Base-by-base conservation (phyloP, 2,888 invertebrate species). In the Drosophila neoperkinsi region DNA sequence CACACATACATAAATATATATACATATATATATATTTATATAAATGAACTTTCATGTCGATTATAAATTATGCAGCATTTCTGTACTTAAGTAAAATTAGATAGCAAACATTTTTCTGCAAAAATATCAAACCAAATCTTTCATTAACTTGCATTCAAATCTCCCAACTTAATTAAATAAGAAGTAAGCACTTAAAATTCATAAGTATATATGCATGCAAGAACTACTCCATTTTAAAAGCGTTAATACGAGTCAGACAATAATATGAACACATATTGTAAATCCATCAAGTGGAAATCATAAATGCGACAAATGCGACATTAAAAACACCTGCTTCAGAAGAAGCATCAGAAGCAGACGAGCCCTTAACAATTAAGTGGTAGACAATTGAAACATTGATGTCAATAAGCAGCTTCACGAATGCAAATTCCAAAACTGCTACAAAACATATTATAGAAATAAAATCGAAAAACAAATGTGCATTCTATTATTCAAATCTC, bases 91-190 rank as follows among this genome's bases (percentile, higher is more conserved):
- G 66, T 76, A 66, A 69, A 84, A 56, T 81, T 90, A 86, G 85
- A 86, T 90, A 86, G 90, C 76, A 82, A 46, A 88, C 88, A 88
- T 85, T 88, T 90, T 82, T 85, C 85, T 78, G 87, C 41, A 56
- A 43, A 53, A 64, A 69, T 58, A 38, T 57, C 38, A 36, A 62
- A 70, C 1, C 11, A 52, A 46, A 57, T 38, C 70, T 81, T 74
- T 79, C 74, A 71, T 71, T 71, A 77, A 56, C 71, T 84, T 70
- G 64, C 74, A 81, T 68, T 76, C n/a, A 80, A 84, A 52, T 80
- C 73, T 81, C 68, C 59, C 58, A 74, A 72, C 43, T 70, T 66
- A 53, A 58, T 38, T 46, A 71, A 50, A 25, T 55, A 72, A 52
- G 7, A 72, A 46, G 3, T 57, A 66, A 50, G 16, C 59, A 57